Percentiles rank a stretch among this genome's conserved stretches.
These are phyloP conservation scores for Danionella dracula DNA, from an alignment of 2,797 vertebrate genomes.

Conservation along the genomic window DNA sequence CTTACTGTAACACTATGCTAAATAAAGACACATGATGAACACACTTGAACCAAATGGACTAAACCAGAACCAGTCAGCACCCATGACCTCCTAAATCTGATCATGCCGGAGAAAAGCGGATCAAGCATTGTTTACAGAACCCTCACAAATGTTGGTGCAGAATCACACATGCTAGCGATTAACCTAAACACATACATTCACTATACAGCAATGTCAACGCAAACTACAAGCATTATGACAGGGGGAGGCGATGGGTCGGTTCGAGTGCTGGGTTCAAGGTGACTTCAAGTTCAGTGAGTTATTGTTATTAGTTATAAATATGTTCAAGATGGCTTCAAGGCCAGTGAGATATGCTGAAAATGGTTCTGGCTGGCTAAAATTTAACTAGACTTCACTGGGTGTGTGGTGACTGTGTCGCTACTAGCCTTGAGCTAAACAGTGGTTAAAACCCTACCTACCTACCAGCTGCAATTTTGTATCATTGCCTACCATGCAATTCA, in stretches of 20 bases:
- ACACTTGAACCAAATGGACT: conserved; percentile 14
- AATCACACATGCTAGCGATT: conserved; percentile 64
- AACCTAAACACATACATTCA: conserved; percentile 46
- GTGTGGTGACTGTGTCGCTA: not conserved
- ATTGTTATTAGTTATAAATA: conserved; percentile 3
- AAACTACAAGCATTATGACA: conserved; percentile 33
- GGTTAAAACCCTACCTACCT: no score
- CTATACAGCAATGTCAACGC: conserved; percentile 33
- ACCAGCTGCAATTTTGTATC: no score
- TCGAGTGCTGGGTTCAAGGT: no score
- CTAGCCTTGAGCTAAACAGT: conserved; percentile 6
- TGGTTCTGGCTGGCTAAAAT: conserved; percentile 23
- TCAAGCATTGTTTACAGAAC: conserved; percentile 46
- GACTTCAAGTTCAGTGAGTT: conserved; percentile 28
- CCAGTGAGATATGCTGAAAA: conserved; percentile 19
- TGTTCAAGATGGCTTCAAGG: conserved; percentile 23
- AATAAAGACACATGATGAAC: conserved; percentile 33
- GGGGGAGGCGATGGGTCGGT: conserved; percentile 6
- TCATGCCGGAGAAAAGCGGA: conserved; percentile 29
- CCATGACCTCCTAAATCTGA: conserved; percentile 41
- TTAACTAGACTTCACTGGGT: conserved; percentile 13
- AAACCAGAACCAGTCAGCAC: conserved; percentile 35
- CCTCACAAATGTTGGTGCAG: conserved; percentile 36
- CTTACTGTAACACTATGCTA: conserved; percentile 14
- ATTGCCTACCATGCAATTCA: no score